Evolutionary conservation across 2,797 vertebrate genomes (phyloP), one percentile per base, ranked within the genome.

Genomic region (Arctocebus calabarensis): DNA sequence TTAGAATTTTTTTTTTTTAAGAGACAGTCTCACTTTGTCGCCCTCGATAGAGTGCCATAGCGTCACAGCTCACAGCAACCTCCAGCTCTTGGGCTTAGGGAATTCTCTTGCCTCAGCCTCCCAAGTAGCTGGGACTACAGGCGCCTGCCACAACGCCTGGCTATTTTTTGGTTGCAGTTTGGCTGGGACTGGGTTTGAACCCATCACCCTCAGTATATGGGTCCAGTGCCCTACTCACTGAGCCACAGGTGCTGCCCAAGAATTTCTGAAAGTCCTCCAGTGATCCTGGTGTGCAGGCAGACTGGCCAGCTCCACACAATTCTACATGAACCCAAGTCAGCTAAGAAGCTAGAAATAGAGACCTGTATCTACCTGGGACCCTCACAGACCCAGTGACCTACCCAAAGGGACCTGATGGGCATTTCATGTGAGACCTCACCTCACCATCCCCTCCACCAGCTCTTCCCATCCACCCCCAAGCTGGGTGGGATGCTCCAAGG

Each of bases 221-320:
- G 48, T 12, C 48, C 48, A 48, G 48, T 3, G 2, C 48, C 48
- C 48, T 48, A 48, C 48, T 48, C 48, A 48, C 48, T 48, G 48
- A 48, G 48, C 48, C 48, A 48, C 48, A 48, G 48, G 48, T 14
- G n/a, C n/a, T n/a, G n/a, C 40, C 19, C 34, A 55, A n/a, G 62
- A 88, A 73, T 66, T 85, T 71, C 37, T 90, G 32, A 79, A 90
- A 88, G 59, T 62, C 48, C 55, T 8, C 70, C 34, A 91, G 57
- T 59, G 40, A 84, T 81, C 20, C 8, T 57, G 25, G 45, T 20
- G 4, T 61, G 55, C 70, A 84, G 66, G 62, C 73, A 91, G 40
- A 59, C 37, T 20, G 17, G 37, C 37, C 45, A 25, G 55, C 45
- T 75, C 32, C 43, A 23, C 77, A 52, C 20, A 16, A 55, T 91